These are phyloP conservation scores for Clarias gariepinus DNA, from an alignment of 2,113 vertebrate genomes.

Conservation along the genomic window DNA sequence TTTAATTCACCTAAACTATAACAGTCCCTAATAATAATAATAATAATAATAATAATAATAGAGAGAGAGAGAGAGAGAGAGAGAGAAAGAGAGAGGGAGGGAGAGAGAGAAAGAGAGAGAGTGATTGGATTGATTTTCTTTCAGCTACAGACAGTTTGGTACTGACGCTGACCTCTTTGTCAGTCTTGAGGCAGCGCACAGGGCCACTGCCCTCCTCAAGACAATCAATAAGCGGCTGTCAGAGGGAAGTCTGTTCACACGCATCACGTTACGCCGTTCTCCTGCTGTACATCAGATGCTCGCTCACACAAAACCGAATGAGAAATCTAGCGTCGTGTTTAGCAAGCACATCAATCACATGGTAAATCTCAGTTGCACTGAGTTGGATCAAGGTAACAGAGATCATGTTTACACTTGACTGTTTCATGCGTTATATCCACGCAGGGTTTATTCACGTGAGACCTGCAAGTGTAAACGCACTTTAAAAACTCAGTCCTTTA, in stretches of 20 bases:
- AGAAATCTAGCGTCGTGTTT: not conserved
- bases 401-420: not conserved
- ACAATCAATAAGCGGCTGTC: conserved; percentile 88
- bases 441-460: not conserved
- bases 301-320: conserved; percentile 9
- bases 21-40: too few species aligned
- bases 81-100: too few species aligned
- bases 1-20: not conserved
- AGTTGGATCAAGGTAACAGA: not conserved
- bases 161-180: conserved; percentile 75
- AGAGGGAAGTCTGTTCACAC: conserved; percentile 70
- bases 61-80: too few species aligned
- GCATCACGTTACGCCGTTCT: not conserved
- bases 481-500: not conserved
- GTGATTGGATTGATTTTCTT: conserved; percentile 84
- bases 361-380: not conserved
- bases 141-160: conserved; percentile 79
- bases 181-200: conserved; percentile 26
- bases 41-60: too few species aligned
- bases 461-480: not conserved
- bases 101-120: not conserved
- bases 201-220: conserved; percentile 60
- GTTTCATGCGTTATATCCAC: not conserved
- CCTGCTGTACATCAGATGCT: conserved; percentile 17
- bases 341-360: conserved; percentile 26